Base-by-base conservation (phyloP, 2,113 vertebrate genomes). In the Pungitius pungitius region DNA sequence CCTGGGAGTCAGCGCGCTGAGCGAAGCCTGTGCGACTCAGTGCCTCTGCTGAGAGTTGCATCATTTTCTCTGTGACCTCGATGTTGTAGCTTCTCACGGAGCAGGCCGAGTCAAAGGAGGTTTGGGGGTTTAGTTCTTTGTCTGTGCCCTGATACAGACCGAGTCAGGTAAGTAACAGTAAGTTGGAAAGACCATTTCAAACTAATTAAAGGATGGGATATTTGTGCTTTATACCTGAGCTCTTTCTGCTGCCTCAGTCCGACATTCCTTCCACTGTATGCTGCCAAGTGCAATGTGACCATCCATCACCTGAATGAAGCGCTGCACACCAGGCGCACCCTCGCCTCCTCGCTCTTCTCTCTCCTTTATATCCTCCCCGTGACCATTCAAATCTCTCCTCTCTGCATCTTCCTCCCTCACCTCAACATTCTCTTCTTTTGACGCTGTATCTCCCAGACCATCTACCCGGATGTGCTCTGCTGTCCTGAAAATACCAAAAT, bases 1-100 rank as follows among this genome's bases (percentile, higher is more conserved):
- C 91, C 66, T 77, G 64, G 0, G 85, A 75, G 62, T 87, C 64
- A 13, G 52, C 8, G 24, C 4, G 13, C 18, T 65, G 82, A 40
- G 71, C 42, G n/a, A 77, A 39, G 33, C 84, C 81, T 0, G 83
- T 70, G 51, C 61, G 78, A 67, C 83, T 90, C 69, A 88, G 72
- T 0, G 80, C 79, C 59, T 92, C 89, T 0, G 89, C 87, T 3
- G 84, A 81, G 24, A n/a, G 77, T 52, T 89, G 85, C 71, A 89
- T 74, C 61, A 24, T 66, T n/a, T 87, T 77, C 64, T 91, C 86
- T 5, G 87, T 88, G 20, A 87, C 80, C 1, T 58, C 56, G 17
- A 86, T 74, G 20, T 22, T 20, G 6, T 80, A 84, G 78, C 88
- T 87, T 43, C 56, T 77, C 74, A 87, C 14, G 2, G 78, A 87